These are phyloP conservation scores for Telmatochromis bifrenatus DNA, from an alignment of 2,113 vertebrate species.

Conservation along the genomic window DNA sequence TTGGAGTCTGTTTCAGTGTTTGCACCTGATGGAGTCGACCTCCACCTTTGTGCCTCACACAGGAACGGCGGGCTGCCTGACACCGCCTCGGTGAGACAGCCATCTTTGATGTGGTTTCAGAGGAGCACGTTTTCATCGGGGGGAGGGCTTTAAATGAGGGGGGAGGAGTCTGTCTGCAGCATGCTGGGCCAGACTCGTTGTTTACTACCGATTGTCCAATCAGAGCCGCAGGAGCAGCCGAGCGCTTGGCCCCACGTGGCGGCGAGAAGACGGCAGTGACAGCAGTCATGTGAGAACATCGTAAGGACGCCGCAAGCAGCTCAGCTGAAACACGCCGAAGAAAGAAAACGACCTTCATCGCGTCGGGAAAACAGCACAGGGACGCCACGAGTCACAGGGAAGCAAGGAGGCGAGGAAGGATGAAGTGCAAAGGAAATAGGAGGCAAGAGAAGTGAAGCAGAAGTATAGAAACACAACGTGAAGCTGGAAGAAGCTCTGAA, in stretches of 20 bases:
- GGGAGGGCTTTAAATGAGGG: not conserved
- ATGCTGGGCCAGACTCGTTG: not conserved
- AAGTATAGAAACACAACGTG: not conserved
- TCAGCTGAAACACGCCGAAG: not conserved
- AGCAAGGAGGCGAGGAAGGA: not conserved
- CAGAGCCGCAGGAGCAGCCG: not conserved
- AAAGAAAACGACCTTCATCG: not conserved
- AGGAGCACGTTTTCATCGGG: not conserved
- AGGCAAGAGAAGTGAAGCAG: not conserved
- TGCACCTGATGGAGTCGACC: not conserved
- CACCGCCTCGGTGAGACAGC: not conserved
- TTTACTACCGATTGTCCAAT: not conserved
- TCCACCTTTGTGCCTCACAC: not conserved
- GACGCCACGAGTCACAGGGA: not conserved
- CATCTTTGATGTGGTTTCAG: not conserved
- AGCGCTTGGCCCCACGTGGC: not conserved
- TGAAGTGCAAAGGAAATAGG: not conserved
- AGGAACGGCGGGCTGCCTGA: not conserved
- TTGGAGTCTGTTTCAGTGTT: not conserved
- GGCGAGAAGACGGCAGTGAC: not conserved
- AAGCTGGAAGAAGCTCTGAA: not conserved
- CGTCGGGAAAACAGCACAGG: fast-evolving
- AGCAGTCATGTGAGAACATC: not conserved
- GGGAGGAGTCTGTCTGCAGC: not conserved
- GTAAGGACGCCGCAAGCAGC: not conserved